A percentile compares a stretch with the other conserved stretches of the same genome.
phyloP scores from a whole-genome alignment of 2,113 vertebrate genomes.

The Brachionichthys hirsutus region DNA sequence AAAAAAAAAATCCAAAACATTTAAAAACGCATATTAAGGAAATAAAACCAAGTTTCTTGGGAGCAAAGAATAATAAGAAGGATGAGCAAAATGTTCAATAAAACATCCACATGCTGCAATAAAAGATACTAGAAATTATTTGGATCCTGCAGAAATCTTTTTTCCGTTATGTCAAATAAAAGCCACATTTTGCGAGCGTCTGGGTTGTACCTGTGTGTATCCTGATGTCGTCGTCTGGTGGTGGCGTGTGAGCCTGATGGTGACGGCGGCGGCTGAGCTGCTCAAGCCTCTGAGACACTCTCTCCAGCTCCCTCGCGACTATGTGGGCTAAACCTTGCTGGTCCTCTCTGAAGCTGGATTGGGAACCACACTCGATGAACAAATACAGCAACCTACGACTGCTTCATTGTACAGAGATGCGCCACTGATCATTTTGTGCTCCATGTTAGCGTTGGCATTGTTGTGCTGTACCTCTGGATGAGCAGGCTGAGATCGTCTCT shows the following conservation, averaged over 20 bases:
- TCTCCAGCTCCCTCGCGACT: constrained; percentile 64
- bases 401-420: background rate
- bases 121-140: no score
- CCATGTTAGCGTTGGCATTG: background rate
- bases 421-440: background rate
- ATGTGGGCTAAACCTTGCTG: constrained; percentile 56
- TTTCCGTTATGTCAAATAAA: no score
- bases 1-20: no score
- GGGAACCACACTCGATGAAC: background rate
- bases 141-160: no score
- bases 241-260: constrained; percentile 1
- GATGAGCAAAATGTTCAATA: no score
- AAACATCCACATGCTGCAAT: no score
- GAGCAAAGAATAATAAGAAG: no score
- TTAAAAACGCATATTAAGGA: no score
- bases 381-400: background rate
- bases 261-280: constrained; percentile 46
- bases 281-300: constrained; percentile 65
- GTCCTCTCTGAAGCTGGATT: constrained; percentile 61
- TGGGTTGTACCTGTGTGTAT: constrained; percentile 36
- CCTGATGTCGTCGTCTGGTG: constrained; percentile 3
- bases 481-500: constrained; percentile 55
- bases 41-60: no score
- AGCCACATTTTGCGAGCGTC: background rate
- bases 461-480: constrained; percentile 55